Evolutionary conservation across 2,113 vertebrate species (phyloP).

Genomic region (Riparia riparia): DNA sequence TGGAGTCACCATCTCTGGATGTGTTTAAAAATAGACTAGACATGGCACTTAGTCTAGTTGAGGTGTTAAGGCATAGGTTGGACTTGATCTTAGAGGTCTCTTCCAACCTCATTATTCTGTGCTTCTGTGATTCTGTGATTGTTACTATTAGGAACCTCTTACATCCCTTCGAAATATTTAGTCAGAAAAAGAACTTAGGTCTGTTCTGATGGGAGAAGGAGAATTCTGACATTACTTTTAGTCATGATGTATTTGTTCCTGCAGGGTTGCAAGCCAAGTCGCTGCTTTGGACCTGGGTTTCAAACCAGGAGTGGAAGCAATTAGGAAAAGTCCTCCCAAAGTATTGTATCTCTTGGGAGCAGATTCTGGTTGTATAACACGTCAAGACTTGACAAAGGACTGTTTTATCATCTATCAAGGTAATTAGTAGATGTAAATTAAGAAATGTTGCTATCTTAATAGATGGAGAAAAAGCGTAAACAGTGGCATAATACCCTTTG

Average conservation of each 20-base stretch:
- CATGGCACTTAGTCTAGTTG: too few species aligned
- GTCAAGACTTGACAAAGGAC: conserved; percentile 90
- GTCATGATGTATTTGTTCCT: not conserved
- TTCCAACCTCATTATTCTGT: too few species aligned
- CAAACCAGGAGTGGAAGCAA: conserved; percentile 92
- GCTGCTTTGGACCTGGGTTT: conserved; percentile 96
- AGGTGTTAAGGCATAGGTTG: too few species aligned
- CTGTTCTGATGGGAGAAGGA: not conserved
- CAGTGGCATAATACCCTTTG: not conserved
- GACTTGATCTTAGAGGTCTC: too few species aligned
- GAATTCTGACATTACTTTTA: not conserved
- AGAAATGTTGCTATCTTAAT: not conserved
- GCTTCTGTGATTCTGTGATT: too few species aligned
- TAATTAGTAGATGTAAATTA: conserved; percentile 61
- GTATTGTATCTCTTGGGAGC: conserved; percentile 93
- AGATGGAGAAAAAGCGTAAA: not conserved
- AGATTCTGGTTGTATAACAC: conserved; percentile 89
- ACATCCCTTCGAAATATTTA: not conserved
- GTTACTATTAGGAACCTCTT: not conserved
- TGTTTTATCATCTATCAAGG: conserved; percentile 96
- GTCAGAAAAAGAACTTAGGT: not conserved
- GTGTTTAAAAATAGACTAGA: too few species aligned
- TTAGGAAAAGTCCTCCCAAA: conserved; percentile 91
- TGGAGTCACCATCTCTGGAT: too few species aligned
- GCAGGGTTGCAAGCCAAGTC: conserved; percentile 96